Base-by-base conservation (phyloP, 53 echinoderm and acorn worm species). In the Henricia sp. region DNA sequence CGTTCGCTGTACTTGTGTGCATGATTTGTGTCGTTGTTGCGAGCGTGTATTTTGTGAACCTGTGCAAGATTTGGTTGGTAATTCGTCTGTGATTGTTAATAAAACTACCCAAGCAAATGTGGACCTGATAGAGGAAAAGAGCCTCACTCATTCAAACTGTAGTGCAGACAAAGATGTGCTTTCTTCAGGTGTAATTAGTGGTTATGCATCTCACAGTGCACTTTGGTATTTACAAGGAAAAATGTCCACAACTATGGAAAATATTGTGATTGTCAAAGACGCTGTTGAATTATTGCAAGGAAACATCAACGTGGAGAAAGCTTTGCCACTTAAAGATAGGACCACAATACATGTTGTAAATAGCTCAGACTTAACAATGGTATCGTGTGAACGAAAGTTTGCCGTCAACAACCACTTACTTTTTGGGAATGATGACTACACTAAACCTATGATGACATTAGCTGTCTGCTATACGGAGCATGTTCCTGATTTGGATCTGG, bases 401-500 rank as follows among this genome's bases (percentile, higher is more conserved):
- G 5, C 48, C 4, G 13, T 14, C 0, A 14, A 46, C 50, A 9
- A 1, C 4, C 32, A 10, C 64, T 13, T 32, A 0, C 40, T 66
- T 3, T 28, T 19, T 6, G 57, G 27, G 11, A 9, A 17, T 11
- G 76, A 76, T 52, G 27, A 30, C 21, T 20, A 6, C 39, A 86
- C 65, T 2, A 72, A 71, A 36, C 29, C 85, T 13, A 62, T 80
- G 58, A 90, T 82, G 1, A 90, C 90, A 10, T 52, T 90, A 41
- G 71, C 70, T 35, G 86, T 48, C 17, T 90, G 76, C 50, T 90
- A 69, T 72, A 85, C 86, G 1, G 90, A 90, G 50, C 27, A 25
- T 13, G 39, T 69, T 14, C 77, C 90, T n/a, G 68, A 86, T 46
- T 60, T 82, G 12, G 86, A 86, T 36, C 60, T 77, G 3, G 77